Evolutionary conservation across 2,888 invertebrate genomes (phyloP).

Genomic region (Plusia festucae): DNA sequence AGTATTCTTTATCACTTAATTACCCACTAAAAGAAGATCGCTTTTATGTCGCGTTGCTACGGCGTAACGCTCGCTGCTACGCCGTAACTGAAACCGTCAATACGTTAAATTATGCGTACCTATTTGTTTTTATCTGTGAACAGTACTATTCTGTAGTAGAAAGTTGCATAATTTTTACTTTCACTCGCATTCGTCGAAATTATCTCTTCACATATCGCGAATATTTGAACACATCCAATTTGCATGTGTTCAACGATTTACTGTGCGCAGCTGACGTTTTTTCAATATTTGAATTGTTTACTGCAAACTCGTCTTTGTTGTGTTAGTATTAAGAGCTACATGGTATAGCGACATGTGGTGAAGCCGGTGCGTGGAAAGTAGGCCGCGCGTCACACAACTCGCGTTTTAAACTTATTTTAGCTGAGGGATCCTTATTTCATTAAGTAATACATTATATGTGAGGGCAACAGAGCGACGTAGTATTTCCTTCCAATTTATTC

Average conservation of each 20-base stretch:
- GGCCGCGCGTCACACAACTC: constrained; percentile 85
- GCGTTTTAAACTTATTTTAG: constrained; percentile 82
- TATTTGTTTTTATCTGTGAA: constrained; percentile 61
- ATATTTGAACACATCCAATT: constrained; percentile 77
- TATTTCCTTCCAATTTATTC: neutral
- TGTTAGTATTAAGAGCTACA: constrained; percentile 65
- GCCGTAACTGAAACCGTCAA: constrained; percentile 34
- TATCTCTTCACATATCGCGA: constrained; percentile 78
- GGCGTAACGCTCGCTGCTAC: constrained; percentile 49
- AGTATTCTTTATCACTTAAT: constrained; percentile 8
- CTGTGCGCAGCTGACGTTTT: constrained; percentile 69
- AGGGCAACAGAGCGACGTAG: neutral
- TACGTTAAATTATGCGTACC: constrained; percentile 53
- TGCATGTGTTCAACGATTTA: constrained; percentile 77
- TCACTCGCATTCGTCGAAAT: constrained; percentile 79
- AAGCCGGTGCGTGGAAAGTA: constrained; percentile 84
- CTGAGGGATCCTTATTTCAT: constrained; percentile 76
- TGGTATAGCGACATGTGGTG: constrained; percentile 77
- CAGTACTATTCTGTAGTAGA: constrained; percentile 73
- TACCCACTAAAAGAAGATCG: neutral
- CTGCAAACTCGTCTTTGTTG: constrained; percentile 73
- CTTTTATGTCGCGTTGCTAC: constrained; percentile 30
- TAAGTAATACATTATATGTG: constrained; percentile 8
- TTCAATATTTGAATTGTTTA: constrained; percentile 53
- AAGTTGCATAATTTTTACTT: constrained; percentile 88